These are phyloP conservation scores for Pipra filicauda DNA, from an alignment of 2,113 vertebrate genomes.

Conservation along the genomic window DNA sequence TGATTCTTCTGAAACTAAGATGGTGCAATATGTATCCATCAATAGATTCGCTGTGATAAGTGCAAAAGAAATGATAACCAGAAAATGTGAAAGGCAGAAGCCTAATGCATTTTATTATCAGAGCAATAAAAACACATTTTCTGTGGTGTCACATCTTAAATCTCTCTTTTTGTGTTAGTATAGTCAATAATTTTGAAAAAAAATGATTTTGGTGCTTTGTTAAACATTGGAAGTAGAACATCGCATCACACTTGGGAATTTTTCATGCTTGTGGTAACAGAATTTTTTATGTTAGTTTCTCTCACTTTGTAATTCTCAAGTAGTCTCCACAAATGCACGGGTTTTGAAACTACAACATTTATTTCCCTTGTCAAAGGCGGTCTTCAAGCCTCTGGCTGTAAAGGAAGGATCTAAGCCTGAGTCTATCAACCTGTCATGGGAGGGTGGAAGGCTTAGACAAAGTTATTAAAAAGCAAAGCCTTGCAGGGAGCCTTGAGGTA, in stretches of 20 bases:
- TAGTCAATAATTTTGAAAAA: neutral
- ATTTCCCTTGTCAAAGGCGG: neutral
- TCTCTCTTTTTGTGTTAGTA: neutral
- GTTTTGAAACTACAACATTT: neutral
- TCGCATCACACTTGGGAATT: neutral
- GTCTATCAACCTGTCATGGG: neutral
- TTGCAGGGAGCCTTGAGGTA: too few relatives aligned
- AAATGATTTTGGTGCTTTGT: neutral
- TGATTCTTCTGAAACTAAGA: neutral
- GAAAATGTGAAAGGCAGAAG: neutral
- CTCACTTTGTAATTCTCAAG: neutral
- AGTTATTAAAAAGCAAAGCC: too few relatives aligned
- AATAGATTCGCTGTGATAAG: neutral
- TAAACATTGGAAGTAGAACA: neutral
- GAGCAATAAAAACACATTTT: neutral
- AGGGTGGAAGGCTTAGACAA: too few relatives aligned
- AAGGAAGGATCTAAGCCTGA: neutral
- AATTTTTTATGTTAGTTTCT: neutral
- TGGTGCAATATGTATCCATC: neutral
- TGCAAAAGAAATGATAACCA: neutral
- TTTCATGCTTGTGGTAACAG: neutral
- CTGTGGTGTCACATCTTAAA: neutral
- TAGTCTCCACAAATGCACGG: neutral
- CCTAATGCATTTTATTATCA: neutral
- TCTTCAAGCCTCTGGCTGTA: neutral